phyloP scores from a whole-genome alignment of 37 sponge, comb jelly and placozoan species.

The Geodia barretti region DNA sequence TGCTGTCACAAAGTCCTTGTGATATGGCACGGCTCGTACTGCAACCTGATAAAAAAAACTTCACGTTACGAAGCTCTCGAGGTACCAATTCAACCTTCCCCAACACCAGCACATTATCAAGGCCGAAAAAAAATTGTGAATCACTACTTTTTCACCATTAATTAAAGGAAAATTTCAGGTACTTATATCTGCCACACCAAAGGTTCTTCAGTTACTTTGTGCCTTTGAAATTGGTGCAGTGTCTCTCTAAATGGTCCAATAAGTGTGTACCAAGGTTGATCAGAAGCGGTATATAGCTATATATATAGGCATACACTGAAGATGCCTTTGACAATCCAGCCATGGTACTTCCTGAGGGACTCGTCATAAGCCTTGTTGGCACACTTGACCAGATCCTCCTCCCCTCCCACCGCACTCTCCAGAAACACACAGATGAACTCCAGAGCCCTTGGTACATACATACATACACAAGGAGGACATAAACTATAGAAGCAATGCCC shows the following conservation, averaged over 20 bases:
- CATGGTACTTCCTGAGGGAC: slow-evolving; percentile 76
- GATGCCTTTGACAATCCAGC: slow-evolving; percentile 75
- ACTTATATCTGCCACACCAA: slow-evolving; percentile 66
- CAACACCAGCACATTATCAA: no score
- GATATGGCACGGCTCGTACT: slow-evolving; percentile 74
- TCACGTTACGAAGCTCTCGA: no score
- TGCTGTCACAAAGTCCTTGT: slow-evolving; percentile 51
- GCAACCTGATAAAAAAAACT: no score
- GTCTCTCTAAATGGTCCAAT: slow-evolving; percentile 72
- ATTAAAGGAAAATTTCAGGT: slow-evolving; percentile 60
- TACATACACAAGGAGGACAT: no score
- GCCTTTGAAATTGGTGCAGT: slow-evolving; percentile 63
- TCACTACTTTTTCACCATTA: no score
- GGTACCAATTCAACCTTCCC: no score
- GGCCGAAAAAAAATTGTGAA: no score
- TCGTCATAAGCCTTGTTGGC: slow-evolving; percentile 68
- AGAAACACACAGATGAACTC: slow-evolving; percentile 76
- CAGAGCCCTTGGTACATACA: slow-evolving; percentile 51
- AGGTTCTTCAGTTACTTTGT: slow-evolving; percentile 58
- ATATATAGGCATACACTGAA: slow-evolving; percentile 50
- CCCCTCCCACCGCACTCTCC: slow-evolving; percentile 54
- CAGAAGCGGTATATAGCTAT: neutral
- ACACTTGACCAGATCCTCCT: slow-evolving; percentile 74
- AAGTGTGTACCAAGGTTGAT: slow-evolving; percentile 13
- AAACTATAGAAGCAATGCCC: no score